Evolutionary conservation across 2,113 vertebrate genomes (phyloP).

Genomic region (Origma solitaria): DNA sequence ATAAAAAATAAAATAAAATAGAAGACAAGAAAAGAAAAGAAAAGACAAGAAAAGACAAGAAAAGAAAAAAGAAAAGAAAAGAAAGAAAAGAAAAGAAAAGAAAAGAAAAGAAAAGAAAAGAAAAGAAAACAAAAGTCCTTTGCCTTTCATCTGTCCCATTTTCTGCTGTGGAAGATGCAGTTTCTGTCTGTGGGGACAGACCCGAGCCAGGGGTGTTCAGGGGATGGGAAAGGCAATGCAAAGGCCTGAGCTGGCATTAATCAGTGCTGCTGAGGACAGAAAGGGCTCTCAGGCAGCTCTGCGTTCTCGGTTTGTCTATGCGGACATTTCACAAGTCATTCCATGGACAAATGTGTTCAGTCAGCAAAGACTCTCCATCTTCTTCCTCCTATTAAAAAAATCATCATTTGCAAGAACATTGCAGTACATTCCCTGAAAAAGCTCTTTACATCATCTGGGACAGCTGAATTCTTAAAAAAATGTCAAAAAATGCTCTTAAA

Average conservation of each 20-base stretch:
- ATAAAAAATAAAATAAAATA: too few species aligned
- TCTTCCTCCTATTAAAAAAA: neutral
- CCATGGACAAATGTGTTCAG: neutral
- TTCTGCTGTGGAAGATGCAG: neutral
- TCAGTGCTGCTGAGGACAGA: neutral
- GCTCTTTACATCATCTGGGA: neutral
- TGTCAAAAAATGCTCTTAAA: neutral
- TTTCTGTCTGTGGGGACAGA: neutral
- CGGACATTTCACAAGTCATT: neutral
- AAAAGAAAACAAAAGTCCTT: too few species aligned
- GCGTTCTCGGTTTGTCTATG: neutral
- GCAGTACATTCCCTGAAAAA: neutral
- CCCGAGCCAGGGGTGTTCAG: neutral
- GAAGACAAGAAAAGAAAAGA: too few species aligned
- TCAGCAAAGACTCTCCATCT: neutral
- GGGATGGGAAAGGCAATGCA: neutral
- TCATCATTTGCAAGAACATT: neutral
- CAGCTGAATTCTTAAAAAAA: neutral
- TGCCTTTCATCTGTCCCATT: neutral
- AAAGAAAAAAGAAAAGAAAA: too few species aligned
- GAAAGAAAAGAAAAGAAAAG: too few species aligned
- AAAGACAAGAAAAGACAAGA: too few species aligned
- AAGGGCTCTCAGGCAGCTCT: neutral
- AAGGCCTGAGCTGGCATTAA: neutral
- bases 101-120: too few species aligned